Percentiles rank a stretch among this genome's conserved stretches.
Conservation (phyloP, 2,113 vertebrate genomes). For the Argyrosomus japonicus region DNA sequence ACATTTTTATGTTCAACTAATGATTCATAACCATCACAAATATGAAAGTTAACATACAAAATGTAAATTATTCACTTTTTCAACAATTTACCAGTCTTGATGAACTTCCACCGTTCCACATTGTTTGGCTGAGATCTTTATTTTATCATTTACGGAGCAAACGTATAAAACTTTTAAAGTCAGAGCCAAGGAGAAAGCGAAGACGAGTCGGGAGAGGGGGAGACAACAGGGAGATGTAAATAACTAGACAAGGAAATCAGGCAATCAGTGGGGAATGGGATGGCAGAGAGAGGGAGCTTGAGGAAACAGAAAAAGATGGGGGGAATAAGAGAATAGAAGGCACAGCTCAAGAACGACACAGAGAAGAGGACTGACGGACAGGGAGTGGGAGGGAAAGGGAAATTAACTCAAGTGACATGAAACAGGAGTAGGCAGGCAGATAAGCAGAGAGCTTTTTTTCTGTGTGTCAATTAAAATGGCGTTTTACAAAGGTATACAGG, state of each 20-base stretch:
- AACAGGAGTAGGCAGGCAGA: slow-evolving; percentile 62
- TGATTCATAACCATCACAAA: background rate
- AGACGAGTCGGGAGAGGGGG: slow-evolving; percentile 16
- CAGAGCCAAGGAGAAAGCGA: slow-evolving; percentile 31
- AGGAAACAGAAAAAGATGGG: slow-evolving; percentile 8
- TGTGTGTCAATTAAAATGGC: slow-evolving; percentile 72
- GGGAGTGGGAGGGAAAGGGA: slow-evolving; percentile 34
- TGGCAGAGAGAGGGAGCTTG: slow-evolving; percentile 8
- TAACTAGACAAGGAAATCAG: slow-evolving; percentile 37
- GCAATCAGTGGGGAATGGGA: slow-evolving; percentile 31
- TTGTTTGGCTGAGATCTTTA: slow-evolving; percentile 24
- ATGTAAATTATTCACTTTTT: slow-evolving; percentile 11
- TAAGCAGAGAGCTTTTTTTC: slow-evolving; percentile 39
- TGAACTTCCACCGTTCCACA: slow-evolving; percentile 2
- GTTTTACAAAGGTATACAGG: slow-evolving; percentile 53
- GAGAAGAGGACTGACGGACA: slow-evolving; percentile 59
- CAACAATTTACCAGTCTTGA: background rate
- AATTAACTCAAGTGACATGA: slow-evolving; percentile 64
- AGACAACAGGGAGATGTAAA: slow-evolving; percentile 59
- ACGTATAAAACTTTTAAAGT: slow-evolving; percentile 44
- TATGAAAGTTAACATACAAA: background rate
- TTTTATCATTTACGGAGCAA: slow-evolving; percentile 49
- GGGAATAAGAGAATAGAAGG: slow-evolving; percentile 3
- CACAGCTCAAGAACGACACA: slow-evolving; percentile 17
- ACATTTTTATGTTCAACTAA: background rate